Conservation (phyloP, 2,113 vertebrate species). For the Uria aalge region DNA sequence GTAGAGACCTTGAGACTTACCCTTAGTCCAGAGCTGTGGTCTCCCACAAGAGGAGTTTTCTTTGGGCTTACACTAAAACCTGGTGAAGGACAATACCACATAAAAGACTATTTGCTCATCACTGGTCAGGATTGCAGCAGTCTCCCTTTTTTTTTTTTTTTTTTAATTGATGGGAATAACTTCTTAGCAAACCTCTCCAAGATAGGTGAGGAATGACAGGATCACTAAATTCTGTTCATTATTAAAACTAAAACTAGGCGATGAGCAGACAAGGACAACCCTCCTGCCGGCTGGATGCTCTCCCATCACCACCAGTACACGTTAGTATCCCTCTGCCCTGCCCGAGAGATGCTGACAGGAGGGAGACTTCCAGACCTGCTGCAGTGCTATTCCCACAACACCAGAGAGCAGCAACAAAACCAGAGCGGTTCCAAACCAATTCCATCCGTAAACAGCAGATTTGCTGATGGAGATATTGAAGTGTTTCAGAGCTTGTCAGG, state of each 20-base stretch:
- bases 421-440: neutral
- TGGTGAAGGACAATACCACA: neutral
- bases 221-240: rapidly evolving
- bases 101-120: neutral
- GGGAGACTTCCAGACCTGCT: neutral
- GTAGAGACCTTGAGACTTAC: neutral
- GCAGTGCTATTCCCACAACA: neutral
- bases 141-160: too few species aligned
- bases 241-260: neutral
- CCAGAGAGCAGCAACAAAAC: neutral
- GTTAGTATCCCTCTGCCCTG: rapidly evolving
- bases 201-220: neutral
- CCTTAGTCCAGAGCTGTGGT: neutral
- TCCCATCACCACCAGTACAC: rapidly evolving
- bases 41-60: neutral
- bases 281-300: neutral
- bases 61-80: neutral
- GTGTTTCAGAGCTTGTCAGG: neutral
- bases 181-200: neutral
- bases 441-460: neutral
- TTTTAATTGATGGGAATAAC: neutral
- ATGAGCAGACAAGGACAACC: neutral
- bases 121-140: neutral
- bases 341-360: rapidly evolving
- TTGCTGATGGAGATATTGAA: rapidly evolving